Evolutionary conservation across 2,888 invertebrate genomes (phyloP).

Genomic region (Oscheius sp.): DNA sequence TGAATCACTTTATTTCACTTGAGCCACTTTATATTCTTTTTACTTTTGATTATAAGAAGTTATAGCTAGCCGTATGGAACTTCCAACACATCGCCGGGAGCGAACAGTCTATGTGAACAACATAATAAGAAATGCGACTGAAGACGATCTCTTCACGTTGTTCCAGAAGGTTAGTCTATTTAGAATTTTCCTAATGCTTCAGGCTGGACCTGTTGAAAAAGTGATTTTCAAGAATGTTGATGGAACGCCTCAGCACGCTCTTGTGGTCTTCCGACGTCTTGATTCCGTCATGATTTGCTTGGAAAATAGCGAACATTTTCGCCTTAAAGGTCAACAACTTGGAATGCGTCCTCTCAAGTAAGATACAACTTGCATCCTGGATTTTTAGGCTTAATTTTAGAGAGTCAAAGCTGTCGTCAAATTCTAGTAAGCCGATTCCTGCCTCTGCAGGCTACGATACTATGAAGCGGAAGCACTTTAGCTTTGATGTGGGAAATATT

Average conservation of each 20-base stretch:
- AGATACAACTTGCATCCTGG: neutral
- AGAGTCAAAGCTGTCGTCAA: neutral
- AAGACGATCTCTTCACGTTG: constrained; percentile 26
- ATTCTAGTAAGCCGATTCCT: neutral
- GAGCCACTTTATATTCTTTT: no score
- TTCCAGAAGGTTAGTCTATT: constrained; percentile 15
- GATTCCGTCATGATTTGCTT: constrained; percentile 25
- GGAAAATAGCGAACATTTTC: constrained; percentile 6
- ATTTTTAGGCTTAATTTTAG: neutral
- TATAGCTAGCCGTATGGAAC: no score
- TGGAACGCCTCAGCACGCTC: constrained; percentile 27
- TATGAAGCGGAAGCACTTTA: neutral
- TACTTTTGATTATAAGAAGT: no score
- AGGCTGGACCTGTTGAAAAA: constrained; percentile 29
- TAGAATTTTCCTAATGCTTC: neutral
- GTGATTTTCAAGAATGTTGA: constrained; percentile 28
- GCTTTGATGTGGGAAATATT: neutral
- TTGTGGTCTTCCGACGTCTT: constrained; percentile 23
- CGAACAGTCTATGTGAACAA: constrained; percentile 26
- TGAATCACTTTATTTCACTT: no score
- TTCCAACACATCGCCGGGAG: constrained; percentile 15
- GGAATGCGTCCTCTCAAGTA: constrained; percentile 20
- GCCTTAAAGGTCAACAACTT: constrained; percentile 1
- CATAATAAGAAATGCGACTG: neutral
- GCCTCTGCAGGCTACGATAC: constrained; percentile 6